A percentile compares a stretch with the other conserved stretches of the same genome.
Evolutionary conservation across 2,797 vertebrate genomes (phyloP).

Genomic region (Hippopotamyrus pictus): DNA sequence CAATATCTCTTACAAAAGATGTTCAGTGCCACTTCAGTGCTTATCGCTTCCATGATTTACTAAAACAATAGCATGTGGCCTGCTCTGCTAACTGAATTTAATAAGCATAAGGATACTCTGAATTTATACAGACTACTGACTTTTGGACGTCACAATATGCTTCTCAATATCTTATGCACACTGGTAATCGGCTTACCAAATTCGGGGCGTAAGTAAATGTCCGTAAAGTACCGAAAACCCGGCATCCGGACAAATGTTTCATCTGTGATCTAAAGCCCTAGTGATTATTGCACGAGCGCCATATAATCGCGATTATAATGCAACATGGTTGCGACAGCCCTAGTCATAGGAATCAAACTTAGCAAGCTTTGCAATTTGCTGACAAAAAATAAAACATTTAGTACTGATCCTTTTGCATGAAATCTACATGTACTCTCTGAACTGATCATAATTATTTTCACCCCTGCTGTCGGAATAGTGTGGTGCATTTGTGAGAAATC

Average conservation of each 20-base stretch:
- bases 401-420: neutral
- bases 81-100: neutral
- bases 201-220: neutral
- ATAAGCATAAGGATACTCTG: neutral
- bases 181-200: neutral
- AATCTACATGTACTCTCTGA: neutral
- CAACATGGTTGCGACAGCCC: neutral
- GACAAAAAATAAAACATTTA: neutral
- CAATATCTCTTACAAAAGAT: neutral
- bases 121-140: neutral
- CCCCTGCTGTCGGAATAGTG: neutral
- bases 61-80: neutral
- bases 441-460: neutral
- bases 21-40: neutral
- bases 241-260: neutral
- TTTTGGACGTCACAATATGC: neutral
- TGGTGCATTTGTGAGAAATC: too few species aligned
- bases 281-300: neutral
- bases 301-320: neutral
- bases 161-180: neutral
- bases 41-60: neutral
- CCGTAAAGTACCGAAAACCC: neutral
- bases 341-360: neutral
- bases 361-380: neutral
- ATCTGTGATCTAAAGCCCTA: neutral